A percentile compares a stretch with the other conserved stretches of the same genome.
Conservation (phyloP, 2,113 vertebrate genomes). For the Trinectes maculatus region DNA sequence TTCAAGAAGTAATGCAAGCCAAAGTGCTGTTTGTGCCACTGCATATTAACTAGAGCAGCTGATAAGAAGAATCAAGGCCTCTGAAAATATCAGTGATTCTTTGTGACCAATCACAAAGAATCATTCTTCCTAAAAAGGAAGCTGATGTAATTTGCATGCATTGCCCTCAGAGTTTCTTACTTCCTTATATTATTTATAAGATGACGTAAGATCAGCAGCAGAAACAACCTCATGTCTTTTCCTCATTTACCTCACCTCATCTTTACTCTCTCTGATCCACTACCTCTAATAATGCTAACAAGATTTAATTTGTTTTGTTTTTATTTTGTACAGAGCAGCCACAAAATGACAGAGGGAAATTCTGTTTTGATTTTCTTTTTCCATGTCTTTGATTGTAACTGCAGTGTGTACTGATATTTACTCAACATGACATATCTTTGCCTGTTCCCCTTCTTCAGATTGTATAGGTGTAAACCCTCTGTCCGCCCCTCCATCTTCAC, state of each 20-base stretch:
- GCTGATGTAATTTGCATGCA: too few relatives aligned
- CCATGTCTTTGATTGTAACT: neutral
- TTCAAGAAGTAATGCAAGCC: too few relatives aligned
- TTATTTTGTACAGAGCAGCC: neutral
- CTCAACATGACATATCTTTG: neutral
- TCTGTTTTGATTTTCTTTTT: neutral
- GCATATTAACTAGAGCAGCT: too few relatives aligned
- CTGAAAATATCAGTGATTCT: too few relatives aligned
- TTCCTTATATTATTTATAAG: conserved; percentile 26
- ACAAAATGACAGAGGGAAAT: neutral
- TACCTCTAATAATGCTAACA: neutral
- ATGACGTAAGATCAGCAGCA: conserved; percentile 23
- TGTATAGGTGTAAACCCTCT: conserved; percentile 86
- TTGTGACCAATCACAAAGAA: too few relatives aligned
- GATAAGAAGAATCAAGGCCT: too few relatives aligned
- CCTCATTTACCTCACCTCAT: neutral
- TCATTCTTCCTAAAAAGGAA: too few relatives aligned
- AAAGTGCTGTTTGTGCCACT: too few relatives aligned
- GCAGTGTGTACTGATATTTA: neutral
- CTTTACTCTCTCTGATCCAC: neutral
- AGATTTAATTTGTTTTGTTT: neutral
- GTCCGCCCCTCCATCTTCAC: conserved; percentile 25
- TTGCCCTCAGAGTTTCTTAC: conserved; percentile 14
- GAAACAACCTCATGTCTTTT: neutral
- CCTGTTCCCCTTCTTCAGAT: conserved; percentile 72